These are phyloP conservation scores for Choloepus hoffmanni DNA, from an alignment of 2,113 vertebrate species.

Conservation along the genomic window DNA sequence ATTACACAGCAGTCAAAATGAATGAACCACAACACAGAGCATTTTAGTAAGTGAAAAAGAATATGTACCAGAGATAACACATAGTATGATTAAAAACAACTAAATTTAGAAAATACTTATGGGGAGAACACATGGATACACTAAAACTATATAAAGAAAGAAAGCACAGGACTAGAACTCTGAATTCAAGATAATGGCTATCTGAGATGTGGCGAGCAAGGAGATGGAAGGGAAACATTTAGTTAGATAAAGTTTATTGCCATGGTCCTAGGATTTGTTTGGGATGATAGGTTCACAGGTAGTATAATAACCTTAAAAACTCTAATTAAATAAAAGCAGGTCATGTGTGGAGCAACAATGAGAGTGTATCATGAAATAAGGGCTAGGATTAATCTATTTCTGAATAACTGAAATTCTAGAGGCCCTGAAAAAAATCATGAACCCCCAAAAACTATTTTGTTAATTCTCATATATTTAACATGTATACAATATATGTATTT, in stretches of 20 bases:
- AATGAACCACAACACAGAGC: not conserved
- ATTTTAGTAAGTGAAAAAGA: not conserved
- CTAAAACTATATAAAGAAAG: not conserved
- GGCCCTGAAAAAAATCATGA: not conserved
- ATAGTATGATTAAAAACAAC: not conserved
- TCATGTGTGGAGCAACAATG: not conserved
- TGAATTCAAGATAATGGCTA: not conserved
- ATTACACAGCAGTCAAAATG: not conserved
- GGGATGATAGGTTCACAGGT: not conserved
- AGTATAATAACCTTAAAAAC: not conserved
- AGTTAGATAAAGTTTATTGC: not conserved
- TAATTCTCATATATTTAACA: constrained; percentile 65
- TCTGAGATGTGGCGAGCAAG: not conserved
- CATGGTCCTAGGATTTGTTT: not conserved
- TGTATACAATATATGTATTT: not conserved
- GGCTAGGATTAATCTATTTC: not conserved
- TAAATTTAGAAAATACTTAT: not conserved
- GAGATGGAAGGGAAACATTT: not conserved
- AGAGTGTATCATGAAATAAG: not conserved
- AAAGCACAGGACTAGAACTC: not conserved
- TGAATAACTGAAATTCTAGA: not conserved
- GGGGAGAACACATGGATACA: not conserved
- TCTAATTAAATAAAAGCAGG: not conserved
- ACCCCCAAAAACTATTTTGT: constrained; percentile 24
- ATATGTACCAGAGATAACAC: not conserved